Percentiles rank a stretch among this genome's conserved stretches.
Conservation (phyloP, 2,888 invertebrate genomes). For the Xestobium rufovillosum region DNA sequence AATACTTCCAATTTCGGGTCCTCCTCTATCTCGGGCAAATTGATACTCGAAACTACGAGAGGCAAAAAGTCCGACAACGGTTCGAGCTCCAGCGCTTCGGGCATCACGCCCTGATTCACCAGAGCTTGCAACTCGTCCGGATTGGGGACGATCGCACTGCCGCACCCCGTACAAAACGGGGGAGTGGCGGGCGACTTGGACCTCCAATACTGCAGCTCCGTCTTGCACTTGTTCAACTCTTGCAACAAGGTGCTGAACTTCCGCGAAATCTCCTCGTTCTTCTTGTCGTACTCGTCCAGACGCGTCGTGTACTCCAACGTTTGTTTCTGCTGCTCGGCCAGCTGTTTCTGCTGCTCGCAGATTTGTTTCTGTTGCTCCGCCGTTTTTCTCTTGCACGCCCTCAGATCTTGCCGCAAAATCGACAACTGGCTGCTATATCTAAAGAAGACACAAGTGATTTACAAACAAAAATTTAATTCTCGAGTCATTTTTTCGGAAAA, state of each 20-base stretch:
- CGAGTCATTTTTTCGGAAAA: no score
- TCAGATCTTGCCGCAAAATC: constrained; percentile 68
- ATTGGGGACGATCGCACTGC: constrained; percentile 50
- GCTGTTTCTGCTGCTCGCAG: constrained; percentile 64
- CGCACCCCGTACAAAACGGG: constrained; percentile 67
- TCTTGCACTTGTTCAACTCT: constrained; percentile 88
- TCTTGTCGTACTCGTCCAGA: constrained; percentile 85
- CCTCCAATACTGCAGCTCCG: constrained; percentile 85
- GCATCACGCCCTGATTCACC: constrained; percentile 52
- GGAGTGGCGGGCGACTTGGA: constrained; percentile 75
- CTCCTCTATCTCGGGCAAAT: not conserved
- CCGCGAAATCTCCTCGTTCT: constrained; percentile 81
- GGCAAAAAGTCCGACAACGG: constrained; percentile 21
- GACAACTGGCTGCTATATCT: constrained; percentile 79
- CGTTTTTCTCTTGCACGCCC: constrained; percentile 73
- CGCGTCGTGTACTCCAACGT: constrained; percentile 72
- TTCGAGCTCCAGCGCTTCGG: constrained; percentile 45
- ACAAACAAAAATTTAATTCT: no score
- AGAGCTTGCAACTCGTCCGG: constrained; percentile 55
- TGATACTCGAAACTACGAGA: not conserved
- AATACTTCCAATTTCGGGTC: not conserved
- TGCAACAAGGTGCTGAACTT: constrained; percentile 81
- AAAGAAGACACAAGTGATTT: no score
- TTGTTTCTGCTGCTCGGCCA: constrained; percentile 68
- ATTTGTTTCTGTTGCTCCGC: constrained; percentile 81